Evolutionary conservation across 2,888 invertebrate species (phyloP).

Genomic region (Syrista parreyssii): DNA sequence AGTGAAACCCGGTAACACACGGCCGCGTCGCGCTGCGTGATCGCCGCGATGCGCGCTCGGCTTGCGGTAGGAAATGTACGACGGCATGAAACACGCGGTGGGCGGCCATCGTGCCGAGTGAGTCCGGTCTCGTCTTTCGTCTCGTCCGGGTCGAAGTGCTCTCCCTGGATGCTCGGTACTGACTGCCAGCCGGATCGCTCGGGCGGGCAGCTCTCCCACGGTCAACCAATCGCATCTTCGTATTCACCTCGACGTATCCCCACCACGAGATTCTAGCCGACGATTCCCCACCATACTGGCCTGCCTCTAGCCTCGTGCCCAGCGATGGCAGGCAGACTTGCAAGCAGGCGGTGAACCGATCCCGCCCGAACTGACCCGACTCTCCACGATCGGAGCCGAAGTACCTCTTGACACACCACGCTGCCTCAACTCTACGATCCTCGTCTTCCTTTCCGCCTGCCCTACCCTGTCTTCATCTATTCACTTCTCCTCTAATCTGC

Average conservation of each 20-base stretch:
- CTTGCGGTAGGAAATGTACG: slow-evolving; percentile 40
- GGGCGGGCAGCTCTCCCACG: slow-evolving; percentile 65
- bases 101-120: slow-evolving; percentile 53
- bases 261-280: slow-evolving; percentile 16
- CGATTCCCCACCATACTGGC: slow-evolving; percentile 38
- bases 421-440: not conserved
- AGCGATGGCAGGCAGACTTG: slow-evolving; percentile 58
- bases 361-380: slow-evolving; percentile 39
- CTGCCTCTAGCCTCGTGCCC: slow-evolving; percentile 45
- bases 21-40: slow-evolving; percentile 22
- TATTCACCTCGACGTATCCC: slow-evolving; percentile 56
- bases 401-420: not conserved
- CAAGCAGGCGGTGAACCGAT: slow-evolving; percentile 41
- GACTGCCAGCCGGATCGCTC: slow-evolving; percentile 59
- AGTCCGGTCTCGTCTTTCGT: slow-evolving; percentile 8
- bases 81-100: slow-evolving; percentile 45
- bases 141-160: slow-evolving; percentile 44
- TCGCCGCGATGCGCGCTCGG: slow-evolving; percentile 11
- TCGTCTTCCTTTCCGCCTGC: not conserved
- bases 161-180: slow-evolving; percentile 60
- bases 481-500: not conserved
- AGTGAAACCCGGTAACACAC: slow-evolving; percentile 22
- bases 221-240: slow-evolving; percentile 60
- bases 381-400: slow-evolving; percentile 11
- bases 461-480: not conserved